Percentiles rank a stretch among this genome's conserved stretches.
phyloP scores from a whole-genome alignment of 2,888 invertebrate genomes.

The Parnassius apollo region DNA sequence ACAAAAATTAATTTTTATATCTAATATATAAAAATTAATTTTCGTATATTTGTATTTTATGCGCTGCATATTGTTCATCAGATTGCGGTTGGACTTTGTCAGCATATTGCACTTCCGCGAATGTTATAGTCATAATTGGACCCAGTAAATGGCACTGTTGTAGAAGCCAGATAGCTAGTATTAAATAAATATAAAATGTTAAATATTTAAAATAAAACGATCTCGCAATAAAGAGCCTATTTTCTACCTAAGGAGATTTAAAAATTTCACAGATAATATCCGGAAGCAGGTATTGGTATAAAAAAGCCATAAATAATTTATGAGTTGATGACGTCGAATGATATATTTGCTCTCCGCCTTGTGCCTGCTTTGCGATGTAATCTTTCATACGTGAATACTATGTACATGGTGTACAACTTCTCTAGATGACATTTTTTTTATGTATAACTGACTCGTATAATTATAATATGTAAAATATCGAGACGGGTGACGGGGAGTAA shows the following conservation, averaged over 20 bases:
- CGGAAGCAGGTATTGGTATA: conserved; percentile 33
- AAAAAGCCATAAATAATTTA: conserved; percentile 56
- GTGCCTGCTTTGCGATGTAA: conserved; percentile 41
- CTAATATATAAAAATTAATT: too few relatives aligned
- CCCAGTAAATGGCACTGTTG: too few relatives aligned
- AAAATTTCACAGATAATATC: conserved; percentile 27
- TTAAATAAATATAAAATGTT: neutral
- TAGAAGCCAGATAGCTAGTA: neutral
- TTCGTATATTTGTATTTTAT: too few relatives aligned
- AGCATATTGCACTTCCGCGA: too few relatives aligned
- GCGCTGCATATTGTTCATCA: too few relatives aligned
- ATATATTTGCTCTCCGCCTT: conserved; percentile 58
- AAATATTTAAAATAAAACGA: neutral
- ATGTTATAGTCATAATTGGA: too few relatives aligned
- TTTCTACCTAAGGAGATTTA: conserved; percentile 20
- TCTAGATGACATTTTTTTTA: neutral
- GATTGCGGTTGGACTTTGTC: too few relatives aligned
- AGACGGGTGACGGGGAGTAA: too few relatives aligned
- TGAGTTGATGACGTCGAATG: conserved; percentile 60
- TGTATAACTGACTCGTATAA: too few relatives aligned
- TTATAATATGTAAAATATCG: too few relatives aligned
- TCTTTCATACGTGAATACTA: conserved; percentile 49
- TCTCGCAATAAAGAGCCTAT: conserved; percentile 6
- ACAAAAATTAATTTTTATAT: too few relatives aligned
- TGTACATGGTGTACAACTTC: conserved; percentile 36